Evolutionary conservation across 2,888 invertebrate species (phyloP), one percentile per base, ranked within the genome.

Genomic region (Diplolepis rosae): DNA sequence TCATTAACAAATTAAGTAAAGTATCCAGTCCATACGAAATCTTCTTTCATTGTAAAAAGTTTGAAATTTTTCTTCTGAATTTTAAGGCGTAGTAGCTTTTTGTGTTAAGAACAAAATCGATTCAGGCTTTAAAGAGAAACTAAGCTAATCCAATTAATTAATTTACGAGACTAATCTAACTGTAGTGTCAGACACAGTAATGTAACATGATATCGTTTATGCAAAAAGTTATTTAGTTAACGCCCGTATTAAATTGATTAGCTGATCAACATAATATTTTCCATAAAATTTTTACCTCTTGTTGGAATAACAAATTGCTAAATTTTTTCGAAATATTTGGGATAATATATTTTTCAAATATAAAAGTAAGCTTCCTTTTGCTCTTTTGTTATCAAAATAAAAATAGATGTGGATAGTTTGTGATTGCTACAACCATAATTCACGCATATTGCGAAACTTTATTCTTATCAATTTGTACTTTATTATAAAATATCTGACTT

Each of bases 91-190:
- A 61, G 24, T 65, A 39, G 11, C 15, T 24, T 24, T n/a, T 65
- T n/a, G 9, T n/a, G 30, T 45, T 65, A 0, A 39, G 24, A 35
- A 39, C 65, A 65, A 65, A 65, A 65, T 65, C 42, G 65, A 65
- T 65, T 39, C 5, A 18, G 27, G 13, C 22, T 5, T 22, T 22
- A 39, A 18, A 39, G 13, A 11, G 24, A 39, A 42, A 35, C 22
- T 27, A 65, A 42, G 22, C 27, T 45, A 15, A 42, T 65, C 15
- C n/a, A 27, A 11, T 24, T 65, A 45, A 65, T 65, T 45, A 7
- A 15, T 11, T 32, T 56, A 5, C 4, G 11, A 18, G 32, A 18
- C 30, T 30, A 30, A 54, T 30, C 30, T 54, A 15, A 13, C 18
- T 24, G 7, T 18, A 61, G 7, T 32, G 39, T 28, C 13, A 4